A percentile compares a stretch with the other conserved stretches of the same genome.
phyloP scores from a whole-genome alignment of 2,888 invertebrate species.

The Microdon myrmicae region DNA sequence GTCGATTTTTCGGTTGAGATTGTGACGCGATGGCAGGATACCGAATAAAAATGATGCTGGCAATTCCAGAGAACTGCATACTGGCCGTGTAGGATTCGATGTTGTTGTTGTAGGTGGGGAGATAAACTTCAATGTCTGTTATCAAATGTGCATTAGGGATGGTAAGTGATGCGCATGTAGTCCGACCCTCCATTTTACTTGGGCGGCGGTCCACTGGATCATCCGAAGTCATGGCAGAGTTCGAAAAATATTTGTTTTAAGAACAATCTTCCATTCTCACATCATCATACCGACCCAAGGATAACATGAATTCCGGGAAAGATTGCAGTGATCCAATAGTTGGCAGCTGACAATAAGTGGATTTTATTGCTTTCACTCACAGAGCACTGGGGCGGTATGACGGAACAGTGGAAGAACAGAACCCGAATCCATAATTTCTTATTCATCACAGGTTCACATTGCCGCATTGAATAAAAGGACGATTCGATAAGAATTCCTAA shows the following conservation, averaged over 20 bases:
- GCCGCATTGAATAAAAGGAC: slow-evolving; percentile 44
- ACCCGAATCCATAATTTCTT: slow-evolving; percentile 47
- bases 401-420: slow-evolving; percentile 14
- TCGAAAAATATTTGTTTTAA: slow-evolving; percentile 23
- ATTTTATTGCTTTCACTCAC: slow-evolving; percentile 23
- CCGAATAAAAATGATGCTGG: background rate
- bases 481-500: slow-evolving; percentile 44
- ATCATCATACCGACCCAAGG: slow-evolving; percentile 10
- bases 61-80: background rate
- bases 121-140: slow-evolving; percentile 38
- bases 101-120: slow-evolving; percentile 5
- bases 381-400: slow-evolving; percentile 3
- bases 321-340: slow-evolving; percentile 28
- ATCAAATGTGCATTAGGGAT: slow-evolving; percentile 36
- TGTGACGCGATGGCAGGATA: background rate
- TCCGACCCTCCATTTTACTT: background rate
- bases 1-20: slow-evolving; percentile 22
- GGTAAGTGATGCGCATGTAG: background rate
- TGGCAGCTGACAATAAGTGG: slow-evolving; percentile 42
- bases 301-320: background rate
- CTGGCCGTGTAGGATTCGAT: slow-evolving; percentile 11
- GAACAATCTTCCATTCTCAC: slow-evolving; percentile 21
- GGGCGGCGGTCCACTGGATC: background rate
- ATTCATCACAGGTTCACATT: slow-evolving; percentile 48
- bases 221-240: slow-evolving; percentile 7